Percentiles rank a stretch among this genome's conserved stretches.
Evolutionary conservation across 2,113 vertebrate species (phyloP).

Genomic region (Onychorhynchus coronatus): DNA sequence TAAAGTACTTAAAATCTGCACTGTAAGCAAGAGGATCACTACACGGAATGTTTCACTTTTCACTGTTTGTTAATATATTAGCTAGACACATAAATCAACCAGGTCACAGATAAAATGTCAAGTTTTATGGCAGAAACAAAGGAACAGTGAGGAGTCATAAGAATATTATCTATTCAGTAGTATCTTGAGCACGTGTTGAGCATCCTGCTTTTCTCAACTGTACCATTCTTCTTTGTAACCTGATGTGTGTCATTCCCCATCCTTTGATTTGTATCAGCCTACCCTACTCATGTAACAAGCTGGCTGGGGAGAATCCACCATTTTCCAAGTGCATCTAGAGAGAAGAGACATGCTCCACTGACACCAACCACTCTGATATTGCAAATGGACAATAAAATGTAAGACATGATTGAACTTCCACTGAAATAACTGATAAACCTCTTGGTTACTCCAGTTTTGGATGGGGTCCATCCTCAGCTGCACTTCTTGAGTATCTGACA

Average conservation of each 20-base stretch:
- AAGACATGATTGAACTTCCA: background rate
- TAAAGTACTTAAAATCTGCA: background rate
- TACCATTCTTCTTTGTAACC: background rate
- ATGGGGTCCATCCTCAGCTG: background rate
- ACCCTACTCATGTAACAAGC: background rate
- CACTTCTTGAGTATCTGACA: background rate
- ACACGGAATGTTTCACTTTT: background rate
- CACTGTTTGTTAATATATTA: background rate
- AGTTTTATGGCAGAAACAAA: background rate
- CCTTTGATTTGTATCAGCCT: background rate
- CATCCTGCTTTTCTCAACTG: background rate
- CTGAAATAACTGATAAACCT: background rate
- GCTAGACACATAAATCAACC: background rate
- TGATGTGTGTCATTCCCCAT: background rate
- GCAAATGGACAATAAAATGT: background rate
- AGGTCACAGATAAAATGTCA: background rate
- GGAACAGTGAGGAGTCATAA: background rate
- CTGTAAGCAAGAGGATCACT: background rate
- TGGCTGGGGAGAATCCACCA: background rate
- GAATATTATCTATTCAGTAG: background rate
- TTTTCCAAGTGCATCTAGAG: background rate
- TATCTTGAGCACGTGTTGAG: background rate
- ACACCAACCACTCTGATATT: background rate
- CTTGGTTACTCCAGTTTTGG: background rate
- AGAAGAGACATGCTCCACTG: background rate